phyloP scores from a whole-genome alignment of 1,140 invertebrate species.

The Neodiprion fabricii region DNA sequence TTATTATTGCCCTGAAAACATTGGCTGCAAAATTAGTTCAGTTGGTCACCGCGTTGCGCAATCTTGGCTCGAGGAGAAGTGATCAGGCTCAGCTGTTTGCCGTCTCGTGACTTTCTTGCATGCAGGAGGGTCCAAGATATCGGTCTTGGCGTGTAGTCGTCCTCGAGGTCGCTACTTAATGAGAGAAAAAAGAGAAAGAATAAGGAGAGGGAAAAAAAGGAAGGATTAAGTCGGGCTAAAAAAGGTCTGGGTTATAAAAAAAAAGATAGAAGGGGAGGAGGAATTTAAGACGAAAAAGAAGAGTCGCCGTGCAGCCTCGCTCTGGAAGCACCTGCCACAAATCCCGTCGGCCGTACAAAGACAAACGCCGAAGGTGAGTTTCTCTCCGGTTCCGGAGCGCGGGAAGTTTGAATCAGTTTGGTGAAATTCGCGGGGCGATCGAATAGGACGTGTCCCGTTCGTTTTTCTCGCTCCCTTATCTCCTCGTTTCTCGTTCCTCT shows the following conservation, averaged over 20 bases:
- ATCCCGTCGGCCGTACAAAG: conserved; percentile 55
- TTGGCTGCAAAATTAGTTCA: neutral
- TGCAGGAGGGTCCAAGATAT: neutral
- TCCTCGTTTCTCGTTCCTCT: too few species aligned
- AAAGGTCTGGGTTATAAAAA: conserved; percentile 32
- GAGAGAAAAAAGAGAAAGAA: conserved; percentile 8
- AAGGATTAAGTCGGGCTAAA: conserved; percentile 22
- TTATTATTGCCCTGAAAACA: neutral
- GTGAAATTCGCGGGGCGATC: neutral
- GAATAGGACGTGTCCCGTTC: too few species aligned
- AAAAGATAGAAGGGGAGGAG: conserved; percentile 40
- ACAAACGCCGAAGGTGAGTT: conserved; percentile 24
- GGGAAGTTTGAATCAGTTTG: neutral
- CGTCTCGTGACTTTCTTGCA: neutral
- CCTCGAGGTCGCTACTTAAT: neutral
- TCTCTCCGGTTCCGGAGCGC: neutral
- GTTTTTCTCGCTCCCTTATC: too few species aligned
- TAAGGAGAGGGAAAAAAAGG: conserved; percentile 28
- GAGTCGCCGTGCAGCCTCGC: conserved; percentile 20
- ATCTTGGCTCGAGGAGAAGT: neutral
- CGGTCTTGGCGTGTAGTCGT: conserved; percentile 29
- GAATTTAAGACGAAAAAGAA: conserved; percentile 37
- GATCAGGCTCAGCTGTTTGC: neutral
- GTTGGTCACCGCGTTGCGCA: neutral
- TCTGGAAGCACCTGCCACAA: conserved; percentile 50